Conservation (phyloP, 2,888 invertebrate genomes). For the Micoletzkya japonica region DNA sequence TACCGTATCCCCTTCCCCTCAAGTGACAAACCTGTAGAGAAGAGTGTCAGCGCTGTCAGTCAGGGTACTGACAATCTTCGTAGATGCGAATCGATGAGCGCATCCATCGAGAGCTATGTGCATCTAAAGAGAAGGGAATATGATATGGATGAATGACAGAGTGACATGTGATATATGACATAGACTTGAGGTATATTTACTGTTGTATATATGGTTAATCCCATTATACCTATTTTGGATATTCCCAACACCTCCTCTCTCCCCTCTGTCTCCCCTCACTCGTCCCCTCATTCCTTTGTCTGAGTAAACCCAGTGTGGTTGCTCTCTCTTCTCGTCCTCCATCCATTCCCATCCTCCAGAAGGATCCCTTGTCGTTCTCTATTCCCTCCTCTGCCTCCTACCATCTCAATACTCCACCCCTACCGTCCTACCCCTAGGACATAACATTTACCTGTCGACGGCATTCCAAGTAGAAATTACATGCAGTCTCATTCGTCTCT, state of each 20-base stretch:
- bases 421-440: not conserved
- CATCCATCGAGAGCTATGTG: constrained; percentile 50
- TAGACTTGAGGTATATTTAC: not conserved
- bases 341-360: no score
- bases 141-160: not conserved
- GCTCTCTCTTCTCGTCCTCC: no score
- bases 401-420: no score
- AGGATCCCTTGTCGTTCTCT: no score
- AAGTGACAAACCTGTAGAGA: constrained; percentile 41
- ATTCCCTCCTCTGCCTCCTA: no score
- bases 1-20: no score
- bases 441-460: constrained; percentile 34
- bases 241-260: no score
- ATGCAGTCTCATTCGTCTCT: constrained; percentile 44
- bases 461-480: constrained; percentile 50
- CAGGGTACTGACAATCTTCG: constrained; percentile 40
- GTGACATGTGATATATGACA: not conserved
- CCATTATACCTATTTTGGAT: not conserved
- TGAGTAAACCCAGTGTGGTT: no score
- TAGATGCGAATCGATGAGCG: constrained; percentile 45
- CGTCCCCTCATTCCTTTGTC: no score
- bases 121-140: constrained; percentile 33
- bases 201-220: not conserved
- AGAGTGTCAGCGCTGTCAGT: constrained; percentile 49
- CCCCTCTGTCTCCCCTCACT: no score